phyloP scores from a whole-genome alignment of 2,888 invertebrate species.

The Synergus gifuensis region DNA sequence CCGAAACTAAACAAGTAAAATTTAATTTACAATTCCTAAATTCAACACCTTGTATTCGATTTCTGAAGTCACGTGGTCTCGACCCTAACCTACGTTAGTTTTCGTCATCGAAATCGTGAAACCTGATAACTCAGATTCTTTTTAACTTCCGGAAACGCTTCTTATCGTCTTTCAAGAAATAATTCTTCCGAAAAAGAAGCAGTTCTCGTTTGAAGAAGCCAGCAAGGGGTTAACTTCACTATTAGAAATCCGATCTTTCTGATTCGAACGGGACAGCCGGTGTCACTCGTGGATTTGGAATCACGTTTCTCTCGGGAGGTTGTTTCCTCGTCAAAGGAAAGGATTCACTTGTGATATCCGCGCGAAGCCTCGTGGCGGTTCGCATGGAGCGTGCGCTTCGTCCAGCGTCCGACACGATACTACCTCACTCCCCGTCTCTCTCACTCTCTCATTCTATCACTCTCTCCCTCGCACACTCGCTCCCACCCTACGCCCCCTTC shows the following conservation, averaged over 20 bases:
- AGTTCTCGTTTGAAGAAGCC: not conserved
- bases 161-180: not conserved
- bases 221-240: not conserved
- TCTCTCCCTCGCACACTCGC: slow-evolving; percentile 58
- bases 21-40: not conserved
- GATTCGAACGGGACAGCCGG: not conserved
- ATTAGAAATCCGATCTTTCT: not conserved
- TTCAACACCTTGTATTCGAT: not conserved
- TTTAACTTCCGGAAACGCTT: not conserved
- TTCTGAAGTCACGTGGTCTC: not conserved
- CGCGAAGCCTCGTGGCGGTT: slow-evolving; percentile 70
- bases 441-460: slow-evolving; percentile 58
- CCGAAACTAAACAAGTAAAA: not conserved
- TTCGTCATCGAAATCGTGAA: not conserved
- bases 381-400: slow-evolving; percentile 75
- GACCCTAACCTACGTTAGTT: not conserved
- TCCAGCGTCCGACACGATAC: slow-evolving; percentile 77
- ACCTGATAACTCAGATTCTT: not conserved
- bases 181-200: not conserved
- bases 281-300: not conserved
- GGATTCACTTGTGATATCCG: slow-evolving; percentile 52
- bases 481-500: slow-evolving; percentile 56
- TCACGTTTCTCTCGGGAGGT: not conserved
- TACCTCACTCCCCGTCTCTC: slow-evolving; percentile 71
- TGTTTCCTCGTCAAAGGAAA: slow-evolving; percentile 36